Conservation (phyloP, 2,888 invertebrate species). For the Leucania comma region DNA sequence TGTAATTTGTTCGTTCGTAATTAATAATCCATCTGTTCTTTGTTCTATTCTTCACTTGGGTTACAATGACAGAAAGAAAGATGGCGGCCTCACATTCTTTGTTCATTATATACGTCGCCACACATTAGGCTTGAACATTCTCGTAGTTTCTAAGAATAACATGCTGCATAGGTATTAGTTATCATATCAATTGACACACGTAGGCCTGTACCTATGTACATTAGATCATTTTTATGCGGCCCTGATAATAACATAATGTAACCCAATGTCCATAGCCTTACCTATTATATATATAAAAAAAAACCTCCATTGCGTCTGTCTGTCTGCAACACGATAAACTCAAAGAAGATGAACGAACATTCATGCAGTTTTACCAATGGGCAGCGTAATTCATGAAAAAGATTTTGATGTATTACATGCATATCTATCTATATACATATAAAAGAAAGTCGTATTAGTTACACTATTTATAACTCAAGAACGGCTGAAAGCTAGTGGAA, state of each 20-base stretch:
- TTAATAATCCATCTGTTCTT: conserved; percentile 41
- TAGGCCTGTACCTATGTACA: not conserved
- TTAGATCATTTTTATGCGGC: not conserved
- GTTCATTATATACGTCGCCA: conserved; percentile 4
- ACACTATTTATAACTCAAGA: too few relatives aligned
- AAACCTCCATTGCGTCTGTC: too few relatives aligned
- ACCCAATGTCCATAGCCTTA: too few relatives aligned
- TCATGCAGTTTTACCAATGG: too few relatives aligned
- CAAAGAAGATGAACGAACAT: too few relatives aligned
- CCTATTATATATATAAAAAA: too few relatives aligned
- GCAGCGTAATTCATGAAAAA: too few relatives aligned
- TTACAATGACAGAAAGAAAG: conserved; percentile 9
- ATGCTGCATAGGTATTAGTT: not conserved
- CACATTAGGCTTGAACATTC: not conserved
- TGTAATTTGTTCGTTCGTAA: not conserved
- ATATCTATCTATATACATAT: too few relatives aligned
- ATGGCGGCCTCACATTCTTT: conserved; percentile 9
- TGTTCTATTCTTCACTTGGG: conserved; percentile 13
- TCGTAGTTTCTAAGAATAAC: conserved; percentile 18
- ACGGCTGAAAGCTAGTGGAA: too few relatives aligned
- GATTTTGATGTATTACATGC: too few relatives aligned
- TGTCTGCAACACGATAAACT: too few relatives aligned
- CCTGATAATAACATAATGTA: not conserved
- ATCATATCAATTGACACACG: not conserved
- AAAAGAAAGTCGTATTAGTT: too few relatives aligned